A percentile compares a stretch with the other conserved stretches of the same genome.
These are phyloP conservation scores for Narcine bancroftii DNA, from an alignment of 2,113 vertebrate genomes.

Conservation along the genomic window DNA sequence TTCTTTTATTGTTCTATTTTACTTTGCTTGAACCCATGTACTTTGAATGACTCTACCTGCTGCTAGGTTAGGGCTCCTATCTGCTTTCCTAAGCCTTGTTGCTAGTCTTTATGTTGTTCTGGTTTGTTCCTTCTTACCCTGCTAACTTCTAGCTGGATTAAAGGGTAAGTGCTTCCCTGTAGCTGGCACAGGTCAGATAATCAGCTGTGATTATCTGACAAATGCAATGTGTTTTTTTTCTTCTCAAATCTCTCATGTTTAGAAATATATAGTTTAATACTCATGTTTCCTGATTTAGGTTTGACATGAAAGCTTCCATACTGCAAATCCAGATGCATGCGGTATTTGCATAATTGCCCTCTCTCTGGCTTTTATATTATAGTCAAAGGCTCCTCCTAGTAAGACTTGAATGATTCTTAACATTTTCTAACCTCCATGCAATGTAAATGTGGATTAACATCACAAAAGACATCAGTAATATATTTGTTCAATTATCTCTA, in stretches of 20 bases:
- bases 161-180: slow-evolving; percentile 99
- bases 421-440: slow-evolving; percentile 59
- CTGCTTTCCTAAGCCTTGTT: slow-evolving; percentile 99
- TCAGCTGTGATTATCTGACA: slow-evolving; percentile 98
- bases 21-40: slow-evolving; percentile 97
- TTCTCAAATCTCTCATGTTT: slow-evolving; percentile 87
- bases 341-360: slow-evolving; percentile 98
- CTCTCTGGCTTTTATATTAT: slow-evolving; percentile 84
- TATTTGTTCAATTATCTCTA: slow-evolving; percentile 61
- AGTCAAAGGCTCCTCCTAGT: slow-evolving; percentile 79
- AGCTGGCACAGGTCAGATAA: slow-evolving; percentile 99
- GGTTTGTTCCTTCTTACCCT: slow-evolving; percentile 99
- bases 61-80: slow-evolving; percentile 98
- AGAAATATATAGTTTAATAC: slow-evolving; percentile 81
- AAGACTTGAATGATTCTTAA: slow-evolving; percentile 64
- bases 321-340: slow-evolving; percentile 96
- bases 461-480: slow-evolving; percentile 57
- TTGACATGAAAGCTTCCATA: slow-evolving; percentile 87
- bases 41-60: slow-evolving; percentile 58
- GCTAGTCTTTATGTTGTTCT: slow-evolving; percentile 99
- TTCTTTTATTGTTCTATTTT: slow-evolving; percentile 67
- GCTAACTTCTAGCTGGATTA: slow-evolving; percentile 99
- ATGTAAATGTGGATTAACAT: slow-evolving; percentile 60
- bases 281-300: slow-evolving; percentile 79
- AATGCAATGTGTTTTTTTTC: slow-evolving; percentile 84